Percentiles rank a stretch among this genome's conserved stretches.
These are phyloP conservation scores for Actinia equina DNA, from an alignment of 64 coral and sea anemone species.

Conservation along the genomic window DNA sequence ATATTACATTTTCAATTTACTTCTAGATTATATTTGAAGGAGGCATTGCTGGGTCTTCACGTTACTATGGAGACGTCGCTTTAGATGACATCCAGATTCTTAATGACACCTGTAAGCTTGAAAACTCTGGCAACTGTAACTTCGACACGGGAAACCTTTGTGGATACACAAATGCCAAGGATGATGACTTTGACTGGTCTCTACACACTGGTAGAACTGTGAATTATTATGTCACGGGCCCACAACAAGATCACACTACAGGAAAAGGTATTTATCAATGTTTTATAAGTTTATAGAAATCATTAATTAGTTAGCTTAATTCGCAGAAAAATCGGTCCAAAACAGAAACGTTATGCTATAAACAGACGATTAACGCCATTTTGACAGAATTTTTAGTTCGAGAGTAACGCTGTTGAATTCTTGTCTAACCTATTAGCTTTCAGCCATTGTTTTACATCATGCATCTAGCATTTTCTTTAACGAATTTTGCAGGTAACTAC, in stretches of 20 bases:
- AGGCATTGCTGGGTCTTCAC: background rate
- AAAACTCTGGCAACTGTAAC: background rate
- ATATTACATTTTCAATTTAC: too few species aligned
- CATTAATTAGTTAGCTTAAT: too few species aligned
- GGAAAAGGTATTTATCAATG: slow-evolving; percentile 1
- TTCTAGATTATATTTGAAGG: slow-evolving; percentile 17
- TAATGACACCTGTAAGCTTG: background rate
- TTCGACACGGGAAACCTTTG: slow-evolving; percentile 4
- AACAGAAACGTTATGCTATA: too few species aligned
- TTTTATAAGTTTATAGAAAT: too few species aligned
- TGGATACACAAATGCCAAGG: slow-evolving; percentile 19
- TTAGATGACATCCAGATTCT: slow-evolving; percentile 1
- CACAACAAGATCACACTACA: background rate
- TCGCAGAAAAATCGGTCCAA: too few species aligned
- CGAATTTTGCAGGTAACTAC: slow-evolving; percentile 1
- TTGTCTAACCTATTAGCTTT: background rate
- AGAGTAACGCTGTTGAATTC: too few species aligned
- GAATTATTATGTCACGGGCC: background rate
- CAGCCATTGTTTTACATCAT: background rate
- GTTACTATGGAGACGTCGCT: background rate
- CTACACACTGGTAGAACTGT: background rate
- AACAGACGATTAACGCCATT: too few species aligned
- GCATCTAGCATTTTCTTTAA: too few species aligned
- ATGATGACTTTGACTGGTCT: slow-evolving; percentile 52
- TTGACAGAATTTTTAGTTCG: too few species aligned